These are phyloP conservation scores for Gavia stellata DNA, from an alignment of 2,113 vertebrate species.

Conservation along the genomic window DNA sequence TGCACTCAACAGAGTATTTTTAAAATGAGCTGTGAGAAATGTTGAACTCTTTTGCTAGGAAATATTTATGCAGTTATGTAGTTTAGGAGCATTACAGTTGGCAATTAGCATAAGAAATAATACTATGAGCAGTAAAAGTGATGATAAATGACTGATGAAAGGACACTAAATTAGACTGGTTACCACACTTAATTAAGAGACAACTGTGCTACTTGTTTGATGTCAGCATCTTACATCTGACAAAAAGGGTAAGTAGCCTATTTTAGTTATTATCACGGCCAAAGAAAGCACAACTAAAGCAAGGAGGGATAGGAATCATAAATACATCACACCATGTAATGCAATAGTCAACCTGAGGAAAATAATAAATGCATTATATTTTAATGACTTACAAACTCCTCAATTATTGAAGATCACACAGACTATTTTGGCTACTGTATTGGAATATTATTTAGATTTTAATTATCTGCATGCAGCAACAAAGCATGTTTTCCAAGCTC, in stretches of 20 bases:
- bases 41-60: neutral
- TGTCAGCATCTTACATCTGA: conserved; percentile 25
- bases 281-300: neutral
- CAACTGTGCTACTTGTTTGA: conserved; percentile 24
- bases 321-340: conserved; percentile 32
- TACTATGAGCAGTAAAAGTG: conserved; percentile 33
- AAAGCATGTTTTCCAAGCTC: neutral
- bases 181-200: conserved; percentile 58
- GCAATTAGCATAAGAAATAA: conserved; percentile 41
- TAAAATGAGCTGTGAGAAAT: neutral
- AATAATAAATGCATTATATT: conserved; percentile 62
- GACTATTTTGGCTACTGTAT: conserved; percentile 48
- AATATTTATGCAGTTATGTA: conserved; percentile 39
- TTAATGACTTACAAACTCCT: conserved; percentile 65
- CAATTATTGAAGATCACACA: conserved; percentile 59
- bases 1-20: neutral
- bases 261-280: conserved; percentile 3
- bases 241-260: conserved; percentile 24
- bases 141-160: conserved; percentile 60
- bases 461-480: conserved; percentile 39
- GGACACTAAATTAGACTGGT: conserved; percentile 46
- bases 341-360: conserved; percentile 52
- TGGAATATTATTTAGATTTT: conserved; percentile 59
- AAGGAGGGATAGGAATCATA: neutral
- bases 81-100: conserved; percentile 23